Evolutionary conservation across 2,888 invertebrate species (phyloP), one percentile per base, ranked within the genome.

Genomic region (Polydrusus cervinus): DNA sequence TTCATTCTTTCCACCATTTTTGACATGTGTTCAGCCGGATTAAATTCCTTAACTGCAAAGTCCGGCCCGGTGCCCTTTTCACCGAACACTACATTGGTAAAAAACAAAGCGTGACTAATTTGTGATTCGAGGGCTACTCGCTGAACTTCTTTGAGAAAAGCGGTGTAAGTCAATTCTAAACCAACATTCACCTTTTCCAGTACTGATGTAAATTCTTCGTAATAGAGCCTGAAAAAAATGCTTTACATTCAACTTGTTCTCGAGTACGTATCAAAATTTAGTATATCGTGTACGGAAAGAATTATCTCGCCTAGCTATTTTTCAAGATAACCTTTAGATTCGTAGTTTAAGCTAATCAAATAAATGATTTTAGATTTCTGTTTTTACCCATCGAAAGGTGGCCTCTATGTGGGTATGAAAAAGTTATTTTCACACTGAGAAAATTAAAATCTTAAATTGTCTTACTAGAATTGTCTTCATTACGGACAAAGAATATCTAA

Each of bases 151-250:
- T 62, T 25, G 9, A 71, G 40, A 38, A 34, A 71, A 10, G 25
- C 53, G 6, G 30, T 49, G 13, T 64, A 71, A 10, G 71, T 62
- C 14, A 71, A 38, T n/a, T 71, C 45, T n/a, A 71, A 16, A 20
- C 43, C 38, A n/a, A 61, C 34, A 7, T 71, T 11, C 16, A 16
- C 25, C 11, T 16, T 13, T 14, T 43, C 20, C 6, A 71, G 30
- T 14, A 62, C 13, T 10, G 34, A 20, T 38, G 34, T 55, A 11
- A 71, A 62, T 64, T 53, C 71, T 43, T 61, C 62, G 34, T 71
- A 64, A 13, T 71, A 71, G 10, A 2, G 45, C 51, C 71, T 71
- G 18, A 65, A 62, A n/a, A n/a, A 25, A 64, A 14, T n/a, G n/a
- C n/a, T n/a, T n/a, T n/a, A n/a, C n/a, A 18, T n/a, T n/a, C n/a